Conservation (phyloP, 2,113 vertebrate species). For the Xyrauchen texanus region DNA sequence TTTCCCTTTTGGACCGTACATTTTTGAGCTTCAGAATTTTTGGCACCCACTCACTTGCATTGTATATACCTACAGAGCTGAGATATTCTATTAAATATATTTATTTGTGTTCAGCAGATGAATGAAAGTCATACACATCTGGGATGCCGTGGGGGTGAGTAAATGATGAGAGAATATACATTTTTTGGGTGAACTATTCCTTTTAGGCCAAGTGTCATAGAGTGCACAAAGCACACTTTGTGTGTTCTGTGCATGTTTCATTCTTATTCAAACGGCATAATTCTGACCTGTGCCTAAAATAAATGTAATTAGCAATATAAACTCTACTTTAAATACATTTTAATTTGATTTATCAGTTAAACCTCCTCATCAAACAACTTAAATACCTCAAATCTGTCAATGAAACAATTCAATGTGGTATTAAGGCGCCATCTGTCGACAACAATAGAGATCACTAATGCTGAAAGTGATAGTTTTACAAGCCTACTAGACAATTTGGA, state of each 20-base stretch:
- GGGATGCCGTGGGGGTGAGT: no score
- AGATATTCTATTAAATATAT: no score
- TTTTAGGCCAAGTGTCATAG: background rate
- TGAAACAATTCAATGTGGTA: background rate
- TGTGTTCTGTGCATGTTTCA: background rate
- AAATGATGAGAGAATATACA: no score
- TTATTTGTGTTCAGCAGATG: no score
- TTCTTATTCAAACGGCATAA: background rate
- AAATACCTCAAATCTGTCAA: background rate
- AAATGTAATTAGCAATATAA: background rate
- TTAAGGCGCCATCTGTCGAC: slow-evolving; percentile 24
- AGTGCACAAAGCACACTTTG: background rate
- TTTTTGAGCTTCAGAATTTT: no score
- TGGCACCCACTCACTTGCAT: no score
- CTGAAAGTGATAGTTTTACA: background rate
- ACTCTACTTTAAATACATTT: background rate
- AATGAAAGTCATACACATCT: no score
- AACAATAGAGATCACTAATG: background rate
- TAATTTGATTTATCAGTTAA: no score
- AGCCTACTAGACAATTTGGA: background rate
- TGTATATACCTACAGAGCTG: no score
- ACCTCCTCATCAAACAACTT: background rate
- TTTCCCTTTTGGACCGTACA: no score
- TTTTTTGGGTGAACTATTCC: no score
- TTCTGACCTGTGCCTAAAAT: background rate